Conservation (phyloP, 2,113 vertebrate genomes). For the Apaloderma vittatum region DNA sequence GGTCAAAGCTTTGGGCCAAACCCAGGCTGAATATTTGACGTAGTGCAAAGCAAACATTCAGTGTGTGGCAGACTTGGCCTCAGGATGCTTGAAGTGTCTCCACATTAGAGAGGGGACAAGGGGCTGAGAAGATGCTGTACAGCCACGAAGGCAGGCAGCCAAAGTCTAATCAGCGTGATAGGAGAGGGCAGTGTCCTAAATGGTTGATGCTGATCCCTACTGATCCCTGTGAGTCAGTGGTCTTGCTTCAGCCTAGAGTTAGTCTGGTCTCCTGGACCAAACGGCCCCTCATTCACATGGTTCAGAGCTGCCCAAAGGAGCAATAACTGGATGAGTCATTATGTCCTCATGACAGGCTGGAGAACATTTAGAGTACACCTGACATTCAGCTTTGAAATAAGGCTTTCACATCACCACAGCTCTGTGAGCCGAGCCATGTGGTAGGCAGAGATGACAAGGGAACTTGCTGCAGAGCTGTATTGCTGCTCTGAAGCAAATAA, state of each 20-base stretch:
- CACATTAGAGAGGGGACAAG: background rate
- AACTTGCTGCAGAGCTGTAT: background rate
- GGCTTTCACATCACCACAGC: background rate
- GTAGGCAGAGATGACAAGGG: background rate
- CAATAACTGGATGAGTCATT: background rate
- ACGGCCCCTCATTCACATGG: accelerated
- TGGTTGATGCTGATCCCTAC: background rate
- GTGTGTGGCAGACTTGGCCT: background rate
- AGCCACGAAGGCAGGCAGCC: accelerated
- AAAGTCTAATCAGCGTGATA: background rate
- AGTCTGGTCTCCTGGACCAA: background rate
- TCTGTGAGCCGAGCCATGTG: background rate
- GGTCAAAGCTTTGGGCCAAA: background rate
- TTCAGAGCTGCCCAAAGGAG: background rate
- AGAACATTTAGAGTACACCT: background rate
- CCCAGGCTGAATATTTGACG: background rate
- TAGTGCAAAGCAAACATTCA: background rate
- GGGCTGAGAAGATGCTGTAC: background rate
- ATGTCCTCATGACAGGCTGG: accelerated
- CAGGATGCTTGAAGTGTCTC: background rate
- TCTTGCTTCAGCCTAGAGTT: background rate
- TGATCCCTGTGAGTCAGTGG: background rate
- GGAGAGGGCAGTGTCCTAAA: background rate
- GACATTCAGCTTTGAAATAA: background rate
- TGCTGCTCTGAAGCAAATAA: background rate